These are phyloP conservation scores for Tupaia tana DNA, from an alignment of 2,113 vertebrate genomes.

Conservation along the genomic window DNA sequence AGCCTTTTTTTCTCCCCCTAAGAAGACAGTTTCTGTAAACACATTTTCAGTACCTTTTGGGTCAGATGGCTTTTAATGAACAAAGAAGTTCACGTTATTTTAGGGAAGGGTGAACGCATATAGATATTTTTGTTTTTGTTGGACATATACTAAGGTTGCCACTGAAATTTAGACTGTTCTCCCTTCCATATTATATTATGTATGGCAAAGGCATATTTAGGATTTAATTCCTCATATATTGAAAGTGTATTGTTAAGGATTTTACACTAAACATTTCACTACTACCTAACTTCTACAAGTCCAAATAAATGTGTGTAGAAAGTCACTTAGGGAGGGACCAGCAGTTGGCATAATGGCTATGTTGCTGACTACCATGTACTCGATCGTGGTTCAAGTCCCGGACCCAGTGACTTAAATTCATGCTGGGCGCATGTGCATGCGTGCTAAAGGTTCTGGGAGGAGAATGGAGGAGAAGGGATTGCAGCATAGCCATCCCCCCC, in stretches of 20 bases:
- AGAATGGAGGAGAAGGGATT: too few species aligned
- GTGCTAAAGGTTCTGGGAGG: too few species aligned
- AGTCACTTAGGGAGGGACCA: background rate
- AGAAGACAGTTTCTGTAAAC: conserved; percentile 49
- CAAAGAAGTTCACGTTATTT: conserved; percentile 52
- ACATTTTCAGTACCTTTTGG: conserved; percentile 52
- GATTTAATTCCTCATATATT: conserved; percentile 19
- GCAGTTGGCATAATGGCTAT: too few species aligned
- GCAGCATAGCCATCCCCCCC: too few species aligned
- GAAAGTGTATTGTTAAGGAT: background rate
- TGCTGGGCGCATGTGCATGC: too few species aligned
- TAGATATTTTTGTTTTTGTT: background rate
- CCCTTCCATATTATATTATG: background rate
- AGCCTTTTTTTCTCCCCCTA: background rate
- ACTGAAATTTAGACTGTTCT: conserved; percentile 3
- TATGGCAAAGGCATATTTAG: background rate
- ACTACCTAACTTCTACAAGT: background rate
- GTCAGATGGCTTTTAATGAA: conserved; percentile 40
- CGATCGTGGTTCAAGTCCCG: too few species aligned
- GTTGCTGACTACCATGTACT: too few species aligned
- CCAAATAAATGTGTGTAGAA: background rate
- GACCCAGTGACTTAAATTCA: too few species aligned
- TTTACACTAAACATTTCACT: background rate
- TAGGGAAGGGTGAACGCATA: conserved; percentile 25
- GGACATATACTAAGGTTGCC: background rate